phyloP scores from a whole-genome alignment of 2,797 vertebrate genomes.

The Agapornis canus region DNA sequence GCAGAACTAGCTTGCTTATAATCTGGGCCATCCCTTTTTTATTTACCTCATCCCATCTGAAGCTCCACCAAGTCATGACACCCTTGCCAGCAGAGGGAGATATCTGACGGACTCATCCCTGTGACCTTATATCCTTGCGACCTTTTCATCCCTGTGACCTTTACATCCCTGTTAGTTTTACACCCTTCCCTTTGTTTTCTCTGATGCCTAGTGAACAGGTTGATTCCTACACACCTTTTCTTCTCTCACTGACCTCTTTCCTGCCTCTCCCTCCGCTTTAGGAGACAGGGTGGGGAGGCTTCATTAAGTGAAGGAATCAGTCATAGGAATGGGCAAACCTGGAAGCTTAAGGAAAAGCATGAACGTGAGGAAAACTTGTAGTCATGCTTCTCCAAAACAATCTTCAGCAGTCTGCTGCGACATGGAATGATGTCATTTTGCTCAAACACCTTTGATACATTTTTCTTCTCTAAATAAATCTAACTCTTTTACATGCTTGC shows the following conservation, averaged over 20 bases:
- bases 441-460: neutral
- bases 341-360: neutral
- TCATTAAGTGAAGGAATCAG: neutral
- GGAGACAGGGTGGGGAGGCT: neutral
- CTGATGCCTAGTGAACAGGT: neutral
- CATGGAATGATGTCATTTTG: neutral
- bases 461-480: neutral
- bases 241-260: neutral
- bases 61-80: neutral
- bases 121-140: neutral
- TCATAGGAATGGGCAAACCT: neutral
- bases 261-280: neutral
- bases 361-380: neutral
- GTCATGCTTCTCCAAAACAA: neutral
- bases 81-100: neutral
- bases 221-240: neutral
- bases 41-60: neutral
- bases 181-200: neutral
- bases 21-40: rapidly evolving
- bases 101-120: neutral
- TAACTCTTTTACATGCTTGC: neutral
- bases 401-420: neutral
- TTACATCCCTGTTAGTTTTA: neutral
- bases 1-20: neutral
- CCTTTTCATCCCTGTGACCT: neutral